phyloP scores from a whole-genome alignment of 2,888 invertebrate genomes.

The Mythimna pallens region DNA sequence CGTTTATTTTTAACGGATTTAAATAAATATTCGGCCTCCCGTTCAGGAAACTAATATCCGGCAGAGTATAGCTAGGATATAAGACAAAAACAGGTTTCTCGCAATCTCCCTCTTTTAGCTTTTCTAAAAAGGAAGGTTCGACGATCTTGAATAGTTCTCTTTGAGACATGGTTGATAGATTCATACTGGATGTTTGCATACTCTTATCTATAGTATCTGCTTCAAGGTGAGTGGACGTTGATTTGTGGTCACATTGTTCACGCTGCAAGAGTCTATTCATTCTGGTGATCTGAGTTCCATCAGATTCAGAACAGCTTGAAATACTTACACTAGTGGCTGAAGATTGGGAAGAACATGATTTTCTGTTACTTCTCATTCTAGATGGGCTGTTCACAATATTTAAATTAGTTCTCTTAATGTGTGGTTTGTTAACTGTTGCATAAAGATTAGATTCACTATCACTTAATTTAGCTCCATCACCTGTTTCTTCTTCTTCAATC shows the following conservation, averaged over 20 bases:
- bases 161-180: conserved; percentile 79
- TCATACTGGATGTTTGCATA: conserved; percentile 93
- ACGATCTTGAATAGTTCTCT: conserved; percentile 91
- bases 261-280: conserved; percentile 83
- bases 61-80: conserved; percentile 97
- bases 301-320: conserved; percentile 90
- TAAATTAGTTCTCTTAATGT: conserved; percentile 86
- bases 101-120: conserved; percentile 92
- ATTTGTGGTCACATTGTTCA: conserved; percentile 84
- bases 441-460: conserved; percentile 86
- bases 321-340: conserved; percentile 89
- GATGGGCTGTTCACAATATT: conserved; percentile 89
- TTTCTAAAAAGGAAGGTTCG: conserved; percentile 93
- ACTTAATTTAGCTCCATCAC: conserved; percentile 84
- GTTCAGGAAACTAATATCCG: conserved; percentile 95
- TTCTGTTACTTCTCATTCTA: conserved; percentile 81
- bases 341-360: conserved; percentile 87
- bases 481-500: conserved; percentile 86
- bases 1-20: conserved; percentile 92
- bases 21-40: conserved; percentile 92
- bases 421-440: conserved; percentile 87
- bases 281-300: conserved; percentile 88
- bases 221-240: conserved; percentile 89
- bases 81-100: conserved; percentile 96
- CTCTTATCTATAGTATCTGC: conserved; percentile 92